Base-by-base conservation (phyloP, 1,140 invertebrate species). In the Lanistes nyassanus region DNA sequence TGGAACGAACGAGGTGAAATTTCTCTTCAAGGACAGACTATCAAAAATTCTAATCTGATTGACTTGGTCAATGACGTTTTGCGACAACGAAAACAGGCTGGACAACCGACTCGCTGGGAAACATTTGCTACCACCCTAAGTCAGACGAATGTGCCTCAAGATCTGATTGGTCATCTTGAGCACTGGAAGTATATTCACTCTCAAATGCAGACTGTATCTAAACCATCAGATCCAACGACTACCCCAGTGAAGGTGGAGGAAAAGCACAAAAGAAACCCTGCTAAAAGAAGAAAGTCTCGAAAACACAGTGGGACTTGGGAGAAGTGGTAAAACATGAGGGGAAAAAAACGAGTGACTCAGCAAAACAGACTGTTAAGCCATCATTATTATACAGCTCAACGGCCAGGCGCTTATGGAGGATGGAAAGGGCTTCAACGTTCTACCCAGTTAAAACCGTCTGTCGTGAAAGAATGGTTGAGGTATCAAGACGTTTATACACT, bases 401-500 rank as follows among this genome's bases (percentile, higher is more conserved):
- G 51, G 9, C 73, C 64, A 0, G 73, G 60, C 31, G 26, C 60
- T 53, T 75, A 29, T 37, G 73, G 73, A 47, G 73, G 73, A n/a
- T 23, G 56, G 3, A 3, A 56, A 23, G 53, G 47, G 4, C 34
- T 66, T 5, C 47, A 29, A 23, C 58, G 31, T 1, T 23, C 23
- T 9, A 65, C 56, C 60, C 64, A 65, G 36, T 11, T 29, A 29
- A 66, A 74, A 66, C 16, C 19, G 2, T 21, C 62, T 29, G 21
- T 31, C 9, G 31, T 66, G 7, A 74, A 75, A 65, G 29, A 76
- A 31, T 80, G 76, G 76, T 47, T 80, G 42, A 60, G 16, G 26
- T 36, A 56, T 31, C 79, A 80, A 58, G 68, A 75, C 19, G 37
- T 76, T 23, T 76, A 80, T 53, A 74, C 64, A 3, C 42, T 78